Evolutionary conservation across 1,140 invertebrate species (phyloP).

Genomic region (Homarus americanus): DNA sequence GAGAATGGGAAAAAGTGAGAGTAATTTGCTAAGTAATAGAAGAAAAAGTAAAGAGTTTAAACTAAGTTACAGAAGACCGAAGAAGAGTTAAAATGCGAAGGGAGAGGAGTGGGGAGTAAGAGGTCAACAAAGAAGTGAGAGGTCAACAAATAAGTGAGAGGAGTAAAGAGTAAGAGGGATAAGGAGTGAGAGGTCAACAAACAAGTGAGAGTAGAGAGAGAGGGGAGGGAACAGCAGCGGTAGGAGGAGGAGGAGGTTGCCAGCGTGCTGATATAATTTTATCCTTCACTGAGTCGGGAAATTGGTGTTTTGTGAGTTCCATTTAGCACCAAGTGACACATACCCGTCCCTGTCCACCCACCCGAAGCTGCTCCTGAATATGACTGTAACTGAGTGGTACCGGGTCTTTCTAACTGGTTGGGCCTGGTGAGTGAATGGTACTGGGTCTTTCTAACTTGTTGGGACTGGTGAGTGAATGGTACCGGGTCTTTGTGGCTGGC

Average conservation of each 20-base stretch:
- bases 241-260: background rate
- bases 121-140: too few relatives aligned
- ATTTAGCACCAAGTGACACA: constrained; percentile 19
- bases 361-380: too few relatives aligned
- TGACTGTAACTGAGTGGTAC: too few relatives aligned
- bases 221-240: background rate
- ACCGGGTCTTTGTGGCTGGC: too few relatives aligned
- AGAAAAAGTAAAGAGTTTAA: too few relatives aligned
- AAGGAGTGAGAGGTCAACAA: background rate
- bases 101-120: background rate
- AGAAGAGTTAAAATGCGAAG: background rate
- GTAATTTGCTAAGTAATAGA: background rate
- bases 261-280: constrained; percentile 23
- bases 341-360: background rate
- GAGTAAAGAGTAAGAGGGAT: constrained; percentile 12
- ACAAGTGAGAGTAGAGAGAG: background rate
- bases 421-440: too few relatives aligned
- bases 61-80: too few relatives aligned
- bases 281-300: constrained; percentile 44
- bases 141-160: background rate
- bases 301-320: constrained; percentile 48
- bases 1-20: background rate
- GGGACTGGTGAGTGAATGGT: too few relatives aligned
- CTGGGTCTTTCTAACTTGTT: too few relatives aligned
- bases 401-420: too few relatives aligned